These are phyloP conservation scores for Perognathus longimembris DNA, from an alignment of 2,113 vertebrate species.

Conservation along the genomic window DNA sequence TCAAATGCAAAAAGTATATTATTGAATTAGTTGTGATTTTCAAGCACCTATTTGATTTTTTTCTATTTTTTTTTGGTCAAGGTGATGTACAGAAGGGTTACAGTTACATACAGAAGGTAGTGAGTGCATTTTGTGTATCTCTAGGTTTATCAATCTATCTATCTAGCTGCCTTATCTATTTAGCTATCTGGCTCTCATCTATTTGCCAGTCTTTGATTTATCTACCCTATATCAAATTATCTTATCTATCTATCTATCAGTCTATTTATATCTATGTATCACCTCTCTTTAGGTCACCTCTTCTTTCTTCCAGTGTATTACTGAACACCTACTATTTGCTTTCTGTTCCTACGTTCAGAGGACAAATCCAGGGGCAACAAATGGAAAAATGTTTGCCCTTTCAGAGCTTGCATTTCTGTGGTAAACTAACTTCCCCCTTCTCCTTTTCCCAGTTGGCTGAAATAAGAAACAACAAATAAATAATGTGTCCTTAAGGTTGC, in stretches of 20 bases:
- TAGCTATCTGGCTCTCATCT: no score
- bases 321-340: background rate
- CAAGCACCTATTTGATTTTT: no score
- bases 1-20: no score
- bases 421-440: background rate
- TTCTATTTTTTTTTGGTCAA: no score
- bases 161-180: no score
- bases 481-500: background rate
- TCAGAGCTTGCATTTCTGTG: background rate
- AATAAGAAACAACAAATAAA: constrained; percentile 2
- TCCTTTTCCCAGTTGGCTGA: background rate
- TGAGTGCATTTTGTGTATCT: no score
- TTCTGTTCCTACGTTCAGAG: background rate
- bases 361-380: background rate
- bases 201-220: no score
- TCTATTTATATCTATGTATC: no score
- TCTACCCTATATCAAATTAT: background rate
- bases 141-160: no score
- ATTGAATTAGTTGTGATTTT: no score
- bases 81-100: no score
- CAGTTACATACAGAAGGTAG: no score
- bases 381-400: background rate
- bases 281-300: background rate
- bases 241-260: background rate
- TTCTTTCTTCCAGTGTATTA: background rate